Evolutionary conservation across 1,140 invertebrate species (phyloP).

Genomic region (Phenacoccus solenopsis): DNA sequence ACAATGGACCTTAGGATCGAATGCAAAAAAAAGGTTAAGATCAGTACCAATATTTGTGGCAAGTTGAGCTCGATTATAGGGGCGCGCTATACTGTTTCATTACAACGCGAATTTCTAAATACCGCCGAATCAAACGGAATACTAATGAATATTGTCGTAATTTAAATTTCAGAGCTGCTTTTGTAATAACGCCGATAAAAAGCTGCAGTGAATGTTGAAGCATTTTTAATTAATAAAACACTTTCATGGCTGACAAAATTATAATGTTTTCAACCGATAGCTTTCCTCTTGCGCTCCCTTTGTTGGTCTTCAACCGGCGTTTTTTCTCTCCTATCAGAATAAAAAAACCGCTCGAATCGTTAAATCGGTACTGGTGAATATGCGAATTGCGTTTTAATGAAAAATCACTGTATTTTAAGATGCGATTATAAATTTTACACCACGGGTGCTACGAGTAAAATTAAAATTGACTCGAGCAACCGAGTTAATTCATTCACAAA

Average conservation of each 20-base stretch:
- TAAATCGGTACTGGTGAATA: too few relatives aligned
- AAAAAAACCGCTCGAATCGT: too few relatives aligned
- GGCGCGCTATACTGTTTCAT: neutral
- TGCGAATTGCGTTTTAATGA: too few relatives aligned
- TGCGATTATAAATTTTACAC: too few relatives aligned
- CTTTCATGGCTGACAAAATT: constrained; percentile 1
- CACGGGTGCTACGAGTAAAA: too few relatives aligned
- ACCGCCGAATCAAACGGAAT: neutral
- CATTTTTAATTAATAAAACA: constrained; percentile 4
- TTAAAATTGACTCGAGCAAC: too few relatives aligned
- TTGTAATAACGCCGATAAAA: neutral
- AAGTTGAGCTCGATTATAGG: neutral
- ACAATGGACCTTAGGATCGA: neutral
- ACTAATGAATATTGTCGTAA: neutral
- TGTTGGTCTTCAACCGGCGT: too few relatives aligned
- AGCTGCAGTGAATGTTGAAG: constrained; percentile 1
- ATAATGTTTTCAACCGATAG: neutral
- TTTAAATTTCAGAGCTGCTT: neutral
- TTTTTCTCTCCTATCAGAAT: too few relatives aligned
- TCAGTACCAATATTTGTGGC: neutral
- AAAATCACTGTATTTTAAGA: too few relatives aligned
- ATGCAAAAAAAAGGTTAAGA: constrained; percentile 6
- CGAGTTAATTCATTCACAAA: too few relatives aligned
- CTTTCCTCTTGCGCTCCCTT: neutral
- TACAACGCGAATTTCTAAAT: neutral